Evolutionary conservation across 2,888 invertebrate species (phyloP).

Genomic region (Xylota segnis): DNA sequence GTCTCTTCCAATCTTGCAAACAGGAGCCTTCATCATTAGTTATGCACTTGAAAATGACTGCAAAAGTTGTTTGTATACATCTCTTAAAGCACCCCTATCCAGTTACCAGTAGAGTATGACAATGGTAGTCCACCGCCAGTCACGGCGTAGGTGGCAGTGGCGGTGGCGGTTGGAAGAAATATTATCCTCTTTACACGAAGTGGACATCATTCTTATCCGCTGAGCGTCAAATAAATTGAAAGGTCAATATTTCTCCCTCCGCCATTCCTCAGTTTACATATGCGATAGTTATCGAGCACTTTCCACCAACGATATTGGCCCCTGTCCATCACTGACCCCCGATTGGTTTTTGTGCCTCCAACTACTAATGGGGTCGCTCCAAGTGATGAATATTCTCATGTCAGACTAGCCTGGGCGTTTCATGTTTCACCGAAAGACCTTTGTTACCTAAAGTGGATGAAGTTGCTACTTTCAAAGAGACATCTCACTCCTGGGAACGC

Average conservation of each 20-base stretch:
- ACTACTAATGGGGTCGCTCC: conserved; percentile 39
- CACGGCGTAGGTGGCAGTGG: not conserved
- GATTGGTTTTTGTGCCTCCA: conserved; percentile 26
- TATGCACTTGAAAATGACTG: conserved; percentile 32
- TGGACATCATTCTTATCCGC: conserved; percentile 45
- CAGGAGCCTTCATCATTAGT: conserved; percentile 28
- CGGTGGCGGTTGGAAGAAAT: conserved; percentile 33
- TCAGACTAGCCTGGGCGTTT: conserved; percentile 45
- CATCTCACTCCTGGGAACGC: not conserved
- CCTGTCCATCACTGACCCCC: not conserved
- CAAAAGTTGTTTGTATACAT: conserved; percentile 7
- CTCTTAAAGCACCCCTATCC: conserved; percentile 12
- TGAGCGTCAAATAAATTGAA: conserved; percentile 66
- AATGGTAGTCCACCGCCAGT: conserved; percentile 1
- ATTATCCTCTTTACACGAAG: conserved; percentile 39
- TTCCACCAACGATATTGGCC: conserved; percentile 1
- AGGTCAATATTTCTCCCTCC: conserved; percentile 55
- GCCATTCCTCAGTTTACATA: conserved; percentile 19
- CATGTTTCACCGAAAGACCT: conserved; percentile 53
- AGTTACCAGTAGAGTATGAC: not conserved
- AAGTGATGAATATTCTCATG: conserved; percentile 62
- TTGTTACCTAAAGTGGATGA: conserved; percentile 59
- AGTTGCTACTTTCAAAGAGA: conserved; percentile 1
- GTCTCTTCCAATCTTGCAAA: conserved; percentile 12
- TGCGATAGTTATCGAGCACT: conserved; percentile 14